Base-by-base conservation (phyloP, 2,113 vertebrate genomes). In the Prochilodus magdalenae region DNA sequence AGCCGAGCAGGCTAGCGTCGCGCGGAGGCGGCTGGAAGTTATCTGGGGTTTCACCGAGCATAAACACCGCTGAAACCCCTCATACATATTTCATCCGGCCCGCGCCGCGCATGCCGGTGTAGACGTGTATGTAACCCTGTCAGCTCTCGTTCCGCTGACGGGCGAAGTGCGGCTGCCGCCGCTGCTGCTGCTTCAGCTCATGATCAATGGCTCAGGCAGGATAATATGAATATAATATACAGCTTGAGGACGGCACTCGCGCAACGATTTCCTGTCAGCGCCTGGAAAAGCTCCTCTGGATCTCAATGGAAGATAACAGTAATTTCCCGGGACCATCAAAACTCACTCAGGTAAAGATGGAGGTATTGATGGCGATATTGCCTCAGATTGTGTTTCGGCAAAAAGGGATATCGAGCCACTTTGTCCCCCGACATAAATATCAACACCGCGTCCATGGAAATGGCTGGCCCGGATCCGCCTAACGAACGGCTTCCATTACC, bases 201-300 rank as follows among this genome's bases (percentile, higher is more conserved):
- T 82, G 70, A 78, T 70, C 24, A 70, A 85, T 81, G 79, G 26
- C 26, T 78, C 4, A 12, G 29, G 40, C 49, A 16, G 62, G 67
- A 76, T 55, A 82, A 78, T 73, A 40, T 67, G 14, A 63, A 73
- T 78, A 44, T 51, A 76, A 76, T 55, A 76, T 65, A 74, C 27
- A 82, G 70, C 74, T 57, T 14, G n/a, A 59, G 74, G 83, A 76
- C 63, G 70, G 70, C 55, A 73, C 53, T 30, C 0, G 74, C 60
- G 12, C 2, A 85, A 81, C 69, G 49, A 69, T 51, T 77, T 85
- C 24, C 70, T 78, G 53, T 55, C 53, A 55, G 53, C 53, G 1
- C 14, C 53, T 55, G 1, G 20, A 55, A 22, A 55, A 20, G 53
- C 53, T 55, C 20, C 20, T 55, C 14, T 55, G 20, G 53, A 55